Base-by-base conservation (phyloP, 2,797 vertebrate species). In the Oophaga sylvatica region DNA sequence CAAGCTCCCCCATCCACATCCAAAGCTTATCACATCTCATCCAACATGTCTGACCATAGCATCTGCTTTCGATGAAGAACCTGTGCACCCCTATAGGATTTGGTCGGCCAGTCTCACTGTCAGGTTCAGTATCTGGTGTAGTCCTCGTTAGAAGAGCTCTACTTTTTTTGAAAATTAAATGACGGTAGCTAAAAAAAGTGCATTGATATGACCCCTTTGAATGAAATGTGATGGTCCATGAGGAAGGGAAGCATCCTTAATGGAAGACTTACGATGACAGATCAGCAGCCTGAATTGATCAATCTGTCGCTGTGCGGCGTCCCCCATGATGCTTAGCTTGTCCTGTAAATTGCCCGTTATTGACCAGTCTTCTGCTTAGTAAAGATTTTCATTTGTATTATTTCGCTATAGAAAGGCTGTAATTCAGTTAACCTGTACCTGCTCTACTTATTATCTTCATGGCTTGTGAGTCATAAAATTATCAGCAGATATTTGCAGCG, bases 401-500 rank as follows among this genome's bases (percentile, higher is more conserved):
- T 86, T 86, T 59, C 35, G 63, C 77, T 26, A 63, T 45, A 57
- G 48, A 71, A 78, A 57, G 57, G 63, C 63, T 79, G 62, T 78
- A 68, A 80, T 86, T 71, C 84, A 45, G 84, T 79, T 86, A 86
- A 85, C 84, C 75, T 59, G 76, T 56, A 78, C 57, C 73, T 19
- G 60, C 63, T 45, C 75, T 11, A 56, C 71, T 78, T 85, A 65
- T 78, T 78, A 78, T 78, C 83, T 77, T 78, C 56, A 84, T 84
- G 41, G 83, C 78, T 73, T 83, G 60, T 78, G 75, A 86, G 84
- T 86, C 84, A 67, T 80, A 78, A 65, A 85, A 79, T 79, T 76
- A 86, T 79, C 78, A 26, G 63, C n/a, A 68, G 16, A 70, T 41
- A 79, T 80, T 57, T 86, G 62, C 84, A 67, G 84, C 12, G 62